phyloP scores from a whole-genome alignment of 2,888 invertebrate species.

The Clanis bilineata region DNA sequence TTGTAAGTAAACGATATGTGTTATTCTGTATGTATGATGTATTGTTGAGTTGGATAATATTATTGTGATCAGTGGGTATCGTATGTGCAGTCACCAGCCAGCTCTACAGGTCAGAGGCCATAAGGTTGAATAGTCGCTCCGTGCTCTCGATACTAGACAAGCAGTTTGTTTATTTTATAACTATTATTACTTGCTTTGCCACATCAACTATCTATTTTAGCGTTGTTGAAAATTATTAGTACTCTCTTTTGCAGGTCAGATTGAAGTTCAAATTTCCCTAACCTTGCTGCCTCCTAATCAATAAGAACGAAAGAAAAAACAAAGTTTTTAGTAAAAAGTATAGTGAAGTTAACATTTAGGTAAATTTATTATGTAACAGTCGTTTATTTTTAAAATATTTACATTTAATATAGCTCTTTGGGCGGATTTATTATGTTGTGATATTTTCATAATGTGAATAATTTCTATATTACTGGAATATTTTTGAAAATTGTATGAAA shows the following conservation, averaged over 20 bases:
- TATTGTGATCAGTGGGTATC: background rate
- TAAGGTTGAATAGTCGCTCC: slow-evolving; percentile 4
- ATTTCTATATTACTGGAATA: slow-evolving; percentile 72
- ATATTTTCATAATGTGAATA: slow-evolving; percentile 76
- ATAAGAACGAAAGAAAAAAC: slow-evolving; percentile 50
- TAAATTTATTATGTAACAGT: slow-evolving; percentile 70
- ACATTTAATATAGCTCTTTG: slow-evolving; percentile 74
- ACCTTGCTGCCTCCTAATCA: slow-evolving; percentile 50
- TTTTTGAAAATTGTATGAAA: slow-evolving; percentile 73
- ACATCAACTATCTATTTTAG: background rate
- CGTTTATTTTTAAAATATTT: slow-evolving; percentile 71
- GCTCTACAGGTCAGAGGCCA: background rate
- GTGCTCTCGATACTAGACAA: slow-evolving; percentile 9
- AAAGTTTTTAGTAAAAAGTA: slow-evolving; percentile 51
- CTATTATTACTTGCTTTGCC: background rate
- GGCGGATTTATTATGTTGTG: slow-evolving; percentile 75
- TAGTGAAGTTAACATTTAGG: slow-evolving; percentile 61
- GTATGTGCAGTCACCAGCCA: background rate
- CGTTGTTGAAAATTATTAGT: background rate
- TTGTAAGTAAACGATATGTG: background rate
- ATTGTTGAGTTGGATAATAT: background rate
- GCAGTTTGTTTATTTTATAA: background rate
- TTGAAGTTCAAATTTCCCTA: slow-evolving; percentile 25
- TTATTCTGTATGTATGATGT: background rate
- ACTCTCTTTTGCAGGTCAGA: background rate